Base-by-base conservation (phyloP, 2,888 invertebrate species). In the Liposcelis brunnea region DNA sequence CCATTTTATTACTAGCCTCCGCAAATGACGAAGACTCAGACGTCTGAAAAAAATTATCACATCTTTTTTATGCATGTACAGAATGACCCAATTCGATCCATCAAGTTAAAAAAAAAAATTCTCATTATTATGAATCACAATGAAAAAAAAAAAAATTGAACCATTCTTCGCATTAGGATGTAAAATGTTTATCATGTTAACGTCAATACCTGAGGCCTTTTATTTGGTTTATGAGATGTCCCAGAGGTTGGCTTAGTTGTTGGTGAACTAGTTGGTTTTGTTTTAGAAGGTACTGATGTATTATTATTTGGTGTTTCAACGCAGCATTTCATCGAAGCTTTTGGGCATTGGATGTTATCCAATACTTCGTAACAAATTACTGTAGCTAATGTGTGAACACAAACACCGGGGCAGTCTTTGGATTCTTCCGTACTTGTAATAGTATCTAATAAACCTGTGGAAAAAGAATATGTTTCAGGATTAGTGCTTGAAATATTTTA, bases 331-430 rank as follows among this genome's bases (percentile, higher is more conserved):
- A 86, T 85, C 52, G 75, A 77, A 2, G 78, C 64, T 46, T 78
- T 76, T 18, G 86, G 84, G 56, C 87, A 87, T 48, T 76, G 74
- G 15, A 84, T 77, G 57, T 86, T 77, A 48, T 86, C 84, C 43
- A 83, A 67, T 14, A 90, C 86, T 54, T 86, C 80, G 61, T 80
- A 79, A 61, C 90, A 90, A 56, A 89, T 81, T 49, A 89, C 65
- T 1, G 89, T 80, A 2, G 90, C 85, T 48, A 90, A 63, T 8
- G 84, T 75, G 58, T 89, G 86, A 49, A 87, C 82, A 62, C 90
- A 90, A 47, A 82, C 77, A 1, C 90, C 90, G 0, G 90, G 89
- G 58, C 90, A 90, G 61, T 85, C 80, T 64, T 83, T 82, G 48
- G 79, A 74, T 61, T 84, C 81, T 48, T 79, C 84, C 48, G 87